Conservation (phyloP, 2,113 vertebrate genomes). For the Nothocercus julius region DNA sequence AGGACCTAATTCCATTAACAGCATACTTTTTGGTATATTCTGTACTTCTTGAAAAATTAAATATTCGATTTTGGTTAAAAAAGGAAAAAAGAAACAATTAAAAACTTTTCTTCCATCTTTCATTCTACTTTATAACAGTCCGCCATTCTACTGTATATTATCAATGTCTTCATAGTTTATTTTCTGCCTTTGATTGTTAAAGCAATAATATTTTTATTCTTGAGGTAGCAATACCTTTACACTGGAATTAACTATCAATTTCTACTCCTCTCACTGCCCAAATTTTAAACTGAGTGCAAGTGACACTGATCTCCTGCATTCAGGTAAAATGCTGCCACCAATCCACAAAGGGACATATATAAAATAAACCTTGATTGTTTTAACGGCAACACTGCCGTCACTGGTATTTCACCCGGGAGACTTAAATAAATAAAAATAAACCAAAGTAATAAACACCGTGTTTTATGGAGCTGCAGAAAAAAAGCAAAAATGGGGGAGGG, state of each 20-base stretch:
- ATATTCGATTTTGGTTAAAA: background rate
- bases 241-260: constrained; percentile 66
- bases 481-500: background rate
- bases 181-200: constrained; percentile 48
- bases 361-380: constrained; percentile 74
- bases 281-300: constrained; percentile 56
- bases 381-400: constrained; percentile 71
- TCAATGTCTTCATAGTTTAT: background rate
- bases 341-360: constrained; percentile 77
- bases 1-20: background rate
- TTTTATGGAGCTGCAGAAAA: constrained; percentile 73
- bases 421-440: constrained; percentile 83
- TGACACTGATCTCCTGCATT: constrained; percentile 36
- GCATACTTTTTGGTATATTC: background rate
- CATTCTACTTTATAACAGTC: background rate
- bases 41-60: background rate
- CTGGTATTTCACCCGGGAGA: constrained; percentile 66
- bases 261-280: constrained; percentile 44
- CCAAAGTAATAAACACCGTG: constrained; percentile 78
- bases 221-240: constrained; percentile 58
- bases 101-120: background rate
- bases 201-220: constrained; percentile 54
- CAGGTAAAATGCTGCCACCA: constrained; percentile 55
- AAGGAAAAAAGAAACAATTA: background rate
- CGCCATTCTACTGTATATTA: background rate